Base-by-base conservation (phyloP, 2,797 vertebrate genomes). In the Malacoctenus gilli region DNA sequence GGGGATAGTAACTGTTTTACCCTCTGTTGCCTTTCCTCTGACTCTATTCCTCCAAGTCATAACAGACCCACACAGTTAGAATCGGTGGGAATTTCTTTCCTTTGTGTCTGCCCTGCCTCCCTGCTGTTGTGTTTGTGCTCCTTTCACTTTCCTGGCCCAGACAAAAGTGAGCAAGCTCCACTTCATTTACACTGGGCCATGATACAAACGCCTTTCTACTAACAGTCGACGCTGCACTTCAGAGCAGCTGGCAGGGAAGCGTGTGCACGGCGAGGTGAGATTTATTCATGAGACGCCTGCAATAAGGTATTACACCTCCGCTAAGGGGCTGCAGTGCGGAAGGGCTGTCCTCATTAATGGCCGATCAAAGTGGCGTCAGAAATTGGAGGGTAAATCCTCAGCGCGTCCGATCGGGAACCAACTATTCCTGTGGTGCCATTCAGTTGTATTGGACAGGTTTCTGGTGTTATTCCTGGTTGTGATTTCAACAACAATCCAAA, bases 261-360 rank as follows among this genome's bases (percentile, higher is more conserved):
- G 60, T 59, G 63, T 66, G 44, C 37, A 0, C 2, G 39, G 58
- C 55, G 64, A 63, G n/a, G n/a, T 42, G 60, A 56, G 56, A 72
- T 73, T 73, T 68, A 72, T 78, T 75, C 73, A 79, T 75, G 75
- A 77, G 64, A 64, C 58, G 76, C 67, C 80, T 18, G 64, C 67
- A 56, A 72, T 52, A 61, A 82, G 59, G 61, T 61, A 63, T 72
- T 72, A 74, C 66, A 71, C 68, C 64, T 72, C 68, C 32, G 13
- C 68, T 38, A 71, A 76, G 75, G 67, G 49, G 66, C 69, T 37
- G 62, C 48, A 0, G 49, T 8, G 72, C 68, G 8, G 47, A 72
- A n/a, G 44, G 15, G 23, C 58, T 36, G 59, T 73, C 76, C 76
- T 82, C 66, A 43, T 82, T 82, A 82, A 51, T 42, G 1, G 52